Evolutionary conservation across 2,113 vertebrate species (phyloP).

Genomic region (Narcine bancroftii): DNA sequence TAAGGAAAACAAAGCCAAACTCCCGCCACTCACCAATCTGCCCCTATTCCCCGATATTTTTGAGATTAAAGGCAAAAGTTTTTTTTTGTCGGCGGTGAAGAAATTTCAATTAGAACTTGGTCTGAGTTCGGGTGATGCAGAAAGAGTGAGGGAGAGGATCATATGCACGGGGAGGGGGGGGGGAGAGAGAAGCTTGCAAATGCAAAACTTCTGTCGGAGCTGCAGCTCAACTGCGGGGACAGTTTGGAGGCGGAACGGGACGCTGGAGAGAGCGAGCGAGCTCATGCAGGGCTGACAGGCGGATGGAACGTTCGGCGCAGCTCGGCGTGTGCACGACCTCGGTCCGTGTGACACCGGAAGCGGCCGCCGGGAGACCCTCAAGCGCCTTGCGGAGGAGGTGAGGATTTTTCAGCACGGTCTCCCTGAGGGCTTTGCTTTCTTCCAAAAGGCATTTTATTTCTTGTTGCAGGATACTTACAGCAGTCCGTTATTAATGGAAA

Average conservation of each 20-base stretch:
- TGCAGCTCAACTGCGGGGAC: not conserved
- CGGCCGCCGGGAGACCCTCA: not conserved
- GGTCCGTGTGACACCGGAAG: slow-evolving; percentile 3
- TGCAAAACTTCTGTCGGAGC: not conserved
- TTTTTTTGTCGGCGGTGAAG: too few relatives aligned
- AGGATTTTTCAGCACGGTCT: not conserved
- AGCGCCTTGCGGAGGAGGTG: not conserved
- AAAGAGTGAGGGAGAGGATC: too few relatives aligned
- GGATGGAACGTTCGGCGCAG: not conserved
- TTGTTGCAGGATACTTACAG: not conserved
- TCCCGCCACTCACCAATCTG: too few relatives aligned
- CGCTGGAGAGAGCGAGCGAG: not conserved
- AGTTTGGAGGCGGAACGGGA: not conserved
- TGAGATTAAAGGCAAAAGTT: too few relatives aligned
- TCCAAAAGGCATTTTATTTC: not conserved
- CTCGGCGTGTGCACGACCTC: not conserved
- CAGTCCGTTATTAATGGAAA: not conserved
- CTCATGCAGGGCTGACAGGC: too few relatives aligned
- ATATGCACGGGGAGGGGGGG: too few relatives aligned
- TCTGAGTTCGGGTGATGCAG: too few relatives aligned
- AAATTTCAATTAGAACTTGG: too few relatives aligned
- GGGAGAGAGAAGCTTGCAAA: too few relatives aligned
- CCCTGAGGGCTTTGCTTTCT: not conserved
- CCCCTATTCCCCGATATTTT: too few relatives aligned
- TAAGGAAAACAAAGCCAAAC: too few relatives aligned